Evolutionary conservation across 2,113 vertebrate genomes (phyloP).

Genomic region (Felis chaus): DNA sequence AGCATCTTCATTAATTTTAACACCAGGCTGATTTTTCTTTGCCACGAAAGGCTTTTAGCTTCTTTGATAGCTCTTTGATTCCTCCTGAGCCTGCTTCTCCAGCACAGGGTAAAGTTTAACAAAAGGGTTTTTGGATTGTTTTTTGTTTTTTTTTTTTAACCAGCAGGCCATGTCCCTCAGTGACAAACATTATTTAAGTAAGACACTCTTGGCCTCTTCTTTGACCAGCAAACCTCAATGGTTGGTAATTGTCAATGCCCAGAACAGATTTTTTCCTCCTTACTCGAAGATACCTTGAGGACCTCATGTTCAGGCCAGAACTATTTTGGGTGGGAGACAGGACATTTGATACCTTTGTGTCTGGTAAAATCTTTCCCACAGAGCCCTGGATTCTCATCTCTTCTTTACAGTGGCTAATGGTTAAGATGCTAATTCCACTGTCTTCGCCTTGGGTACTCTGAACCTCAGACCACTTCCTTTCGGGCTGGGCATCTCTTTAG

Average conservation of each 20-base stretch:
- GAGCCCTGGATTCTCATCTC: background rate
- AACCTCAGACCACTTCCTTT: conserved; percentile 27
- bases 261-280: conserved; percentile 63
- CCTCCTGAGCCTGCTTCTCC: conserved; percentile 42
- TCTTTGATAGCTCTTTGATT: conserved; percentile 38
- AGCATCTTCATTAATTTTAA: conserved; percentile 69
- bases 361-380: conserved; percentile 57
- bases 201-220: conserved; percentile 39
- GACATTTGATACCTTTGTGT: conserved; percentile 53
- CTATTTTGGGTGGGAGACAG: conserved; percentile 41
- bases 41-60: conserved; percentile 67
- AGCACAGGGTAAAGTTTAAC: conserved; percentile 49
- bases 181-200: conserved; percentile 24
- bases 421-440: background rate
- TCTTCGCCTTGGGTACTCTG: background rate
- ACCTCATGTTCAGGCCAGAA: conserved; percentile 51
- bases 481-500: background rate
- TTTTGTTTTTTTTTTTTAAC: background rate
- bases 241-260: background rate
- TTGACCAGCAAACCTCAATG: conserved; percentile 27
- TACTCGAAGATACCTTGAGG: conserved; percentile 62
- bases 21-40: conserved; percentile 60
- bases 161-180: conserved; percentile 24
- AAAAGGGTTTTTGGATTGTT: background rate
- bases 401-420: conserved; percentile 14